Evolutionary conservation across 2,113 vertebrate species (phyloP).

Genomic region (Camelus dromedarius): DNA sequence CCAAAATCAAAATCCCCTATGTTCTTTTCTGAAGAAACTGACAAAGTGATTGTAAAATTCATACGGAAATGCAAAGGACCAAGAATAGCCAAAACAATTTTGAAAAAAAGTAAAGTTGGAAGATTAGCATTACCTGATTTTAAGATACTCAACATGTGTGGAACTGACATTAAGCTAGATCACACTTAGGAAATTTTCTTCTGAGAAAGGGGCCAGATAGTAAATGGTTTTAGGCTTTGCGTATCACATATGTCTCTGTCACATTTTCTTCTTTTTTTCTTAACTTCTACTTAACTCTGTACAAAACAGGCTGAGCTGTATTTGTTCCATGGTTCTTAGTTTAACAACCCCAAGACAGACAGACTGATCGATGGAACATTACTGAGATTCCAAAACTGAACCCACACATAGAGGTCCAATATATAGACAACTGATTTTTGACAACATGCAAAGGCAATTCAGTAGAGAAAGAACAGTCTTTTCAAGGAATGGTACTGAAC

Average conservation of each 20-base stretch:
- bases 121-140: neutral
- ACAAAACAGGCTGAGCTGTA: neutral
- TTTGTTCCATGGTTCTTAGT: neutral
- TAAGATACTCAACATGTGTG: neutral
- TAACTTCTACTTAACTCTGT: neutral
- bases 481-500: neutral
- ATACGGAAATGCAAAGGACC: neutral
- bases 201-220: neutral
- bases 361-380: neutral
- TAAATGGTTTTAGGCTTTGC: neutral
- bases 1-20: neutral
- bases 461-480: neutral
- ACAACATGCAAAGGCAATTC: constrained; percentile 20
- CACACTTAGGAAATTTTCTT: neutral
- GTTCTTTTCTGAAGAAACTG: neutral
- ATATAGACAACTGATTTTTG: neutral
- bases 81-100: neutral
- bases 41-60: constrained; percentile 21
- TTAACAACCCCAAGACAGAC: neutral
- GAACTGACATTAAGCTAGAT: neutral
- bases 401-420: neutral
- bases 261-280: neutral
- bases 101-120: neutral
- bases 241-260: neutral
- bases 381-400: neutral